Evolutionary conservation across 2,113 vertebrate genomes (phyloP).

Genomic region (Boleophthalmus pectinirostris): DNA sequence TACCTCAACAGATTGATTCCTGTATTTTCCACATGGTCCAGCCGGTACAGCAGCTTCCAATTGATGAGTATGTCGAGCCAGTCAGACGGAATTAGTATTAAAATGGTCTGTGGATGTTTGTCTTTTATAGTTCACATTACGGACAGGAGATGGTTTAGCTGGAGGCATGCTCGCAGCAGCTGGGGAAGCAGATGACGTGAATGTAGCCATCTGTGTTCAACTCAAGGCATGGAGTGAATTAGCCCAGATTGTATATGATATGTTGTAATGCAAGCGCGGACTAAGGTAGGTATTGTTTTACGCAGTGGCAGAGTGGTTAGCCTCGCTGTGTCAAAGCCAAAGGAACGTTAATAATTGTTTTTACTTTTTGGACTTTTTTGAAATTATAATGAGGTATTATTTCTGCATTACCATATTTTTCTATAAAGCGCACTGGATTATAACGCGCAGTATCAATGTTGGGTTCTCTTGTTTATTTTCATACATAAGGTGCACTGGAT

Average conservation of each 20-base stretch:
- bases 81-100: slow-evolving; percentile 7
- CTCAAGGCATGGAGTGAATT: not conserved
- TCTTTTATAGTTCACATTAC: not conserved
- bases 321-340: too few relatives aligned
- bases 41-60: slow-evolving; percentile 8
- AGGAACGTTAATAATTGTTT: too few relatives aligned
- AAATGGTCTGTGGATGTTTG: not conserved
- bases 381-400: not conserved
- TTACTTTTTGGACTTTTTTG: not conserved
- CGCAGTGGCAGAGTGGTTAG: too few relatives aligned
- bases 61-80: not conserved
- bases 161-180: not conserved
- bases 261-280: not conserved
- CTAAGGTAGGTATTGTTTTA: not conserved
- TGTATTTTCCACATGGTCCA: slow-evolving; percentile 18
- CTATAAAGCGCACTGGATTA: too few relatives aligned
- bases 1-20: not conserved
- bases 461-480: too few relatives aligned
- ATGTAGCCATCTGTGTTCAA: not conserved
- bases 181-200: slow-evolving; percentile 1
- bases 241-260: not conserved
- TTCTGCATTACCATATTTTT: too few relatives aligned
- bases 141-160: not conserved
- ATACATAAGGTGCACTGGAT: too few relatives aligned
- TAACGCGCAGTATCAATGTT: too few relatives aligned